Base-by-base conservation (phyloP, 2,113 vertebrate genomes). In the Corythornis cristatus region DNA sequence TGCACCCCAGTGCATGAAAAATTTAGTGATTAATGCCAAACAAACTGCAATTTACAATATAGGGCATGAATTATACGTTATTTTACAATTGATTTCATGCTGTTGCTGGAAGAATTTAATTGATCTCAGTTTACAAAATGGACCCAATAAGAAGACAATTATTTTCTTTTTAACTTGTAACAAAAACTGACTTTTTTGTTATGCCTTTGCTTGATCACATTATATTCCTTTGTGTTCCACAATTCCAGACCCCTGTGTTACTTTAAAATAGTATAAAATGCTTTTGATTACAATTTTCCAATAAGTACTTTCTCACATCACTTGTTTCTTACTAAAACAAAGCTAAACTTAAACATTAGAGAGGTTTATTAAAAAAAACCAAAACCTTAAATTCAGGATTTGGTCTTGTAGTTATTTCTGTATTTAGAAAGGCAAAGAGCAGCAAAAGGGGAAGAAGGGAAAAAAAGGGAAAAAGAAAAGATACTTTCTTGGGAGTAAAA, bases 41-140 rank as follows among this genome's bases (percentile, higher is more conserved):
- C 76, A 95, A 97, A 96, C 94, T 96, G 90, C 97, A 96, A 98
- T 97, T 98, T 98, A 98, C 90, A 98, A 95, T 95, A 97, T 53
- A 70, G 82, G 74, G 35, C 76, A 91, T 93, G 96, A 98, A 97
- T 97, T 97, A 97, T 92, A 95, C 78, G 90, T 83, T 97, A 94
- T 96, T 97, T 97, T 97, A 94, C 68, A 68, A 98, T 93, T 98
- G 96, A 98, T 98, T 98, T 98, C 95, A 96, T 90, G 94, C 82
- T 97, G 79, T 64, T 97, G 93, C 96, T 97, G 93, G 64, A 97
- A 91, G 70, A 97, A 97, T 96, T 97, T 96, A 91, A 98, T 97
- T 97, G 97, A 98, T 98, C 95, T 97, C 95, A 95, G 83, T 96
- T 97, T 97, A 96, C 61, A 96, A 93, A 97, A 98, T 33, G 67